Evolutionary conservation across 2,888 invertebrate species (phyloP).

Genomic region (Lydus trimaculatus): DNA sequence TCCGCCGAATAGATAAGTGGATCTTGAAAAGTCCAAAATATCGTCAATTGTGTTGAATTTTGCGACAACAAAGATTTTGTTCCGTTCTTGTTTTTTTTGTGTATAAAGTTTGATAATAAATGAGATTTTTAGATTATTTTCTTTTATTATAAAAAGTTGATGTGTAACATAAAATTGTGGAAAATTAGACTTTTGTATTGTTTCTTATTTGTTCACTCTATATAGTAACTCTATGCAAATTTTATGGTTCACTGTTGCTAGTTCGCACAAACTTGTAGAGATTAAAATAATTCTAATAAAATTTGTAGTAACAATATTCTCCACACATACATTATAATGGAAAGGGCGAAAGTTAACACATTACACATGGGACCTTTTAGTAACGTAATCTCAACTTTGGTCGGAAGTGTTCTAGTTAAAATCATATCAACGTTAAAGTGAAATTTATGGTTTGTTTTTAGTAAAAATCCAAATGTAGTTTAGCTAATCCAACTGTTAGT

Average conservation of each 20-base stretch:
- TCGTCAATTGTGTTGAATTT: slow-evolving; percentile 15
- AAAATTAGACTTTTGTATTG: not conserved
- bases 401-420: slow-evolving; percentile 12
- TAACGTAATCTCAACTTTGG: slow-evolving; percentile 33
- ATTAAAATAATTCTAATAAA: slow-evolving; percentile 32
- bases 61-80: not conserved
- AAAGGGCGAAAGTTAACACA: slow-evolving; percentile 32
- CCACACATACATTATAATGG: not conserved
- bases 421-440: slow-evolving; percentile 25
- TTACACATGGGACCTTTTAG: slow-evolving; percentile 38
- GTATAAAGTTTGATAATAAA: slow-evolving; percentile 35
- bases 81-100: not conserved
- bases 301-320: slow-evolving; percentile 18
- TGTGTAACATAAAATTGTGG: not conserved
- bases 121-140: slow-evolving; percentile 27
- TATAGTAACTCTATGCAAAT: not conserved
- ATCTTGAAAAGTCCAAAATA: slow-evolving; percentile 34
- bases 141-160: not conserved
- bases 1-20: slow-evolving; percentile 34
- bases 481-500: not conserved
- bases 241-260: slow-evolving; percentile 9
- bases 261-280: slow-evolving; percentile 8
- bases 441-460: slow-evolving; percentile 18
- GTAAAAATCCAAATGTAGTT: not conserved
- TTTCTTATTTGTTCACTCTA: not conserved